Percentiles rank a stretch among this genome's conserved stretches.
These are phyloP conservation scores for Nasua narica DNA, from an alignment of 2,797 vertebrate species.

Conservation along the genomic window DNA sequence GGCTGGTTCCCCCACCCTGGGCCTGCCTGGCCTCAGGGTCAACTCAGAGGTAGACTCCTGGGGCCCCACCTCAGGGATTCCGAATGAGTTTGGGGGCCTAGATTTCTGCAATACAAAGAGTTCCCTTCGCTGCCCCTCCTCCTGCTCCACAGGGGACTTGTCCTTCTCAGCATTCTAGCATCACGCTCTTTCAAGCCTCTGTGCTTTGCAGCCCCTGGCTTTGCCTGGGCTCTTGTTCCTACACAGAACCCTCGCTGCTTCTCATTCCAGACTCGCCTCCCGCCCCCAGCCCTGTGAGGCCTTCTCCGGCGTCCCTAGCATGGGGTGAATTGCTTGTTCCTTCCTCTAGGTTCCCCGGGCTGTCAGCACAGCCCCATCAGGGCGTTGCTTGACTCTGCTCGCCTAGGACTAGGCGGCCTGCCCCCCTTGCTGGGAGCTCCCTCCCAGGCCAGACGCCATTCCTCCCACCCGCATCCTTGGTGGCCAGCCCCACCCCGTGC, in stretches of 20 bases:
- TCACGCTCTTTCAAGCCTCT: neutral
- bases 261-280: neutral
- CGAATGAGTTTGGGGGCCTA: neutral
- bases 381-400: neutral
- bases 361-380: rapidly evolving
- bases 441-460: rapidly evolving
- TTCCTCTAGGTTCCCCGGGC: neutral
- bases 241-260: neutral
- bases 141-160: neutral
- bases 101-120: neutral
- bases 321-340: neutral
- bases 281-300: neutral
- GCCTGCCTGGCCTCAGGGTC: neutral
- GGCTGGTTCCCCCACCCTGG: neutral
- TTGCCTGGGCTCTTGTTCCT: neutral
- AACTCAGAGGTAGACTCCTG: neutral
- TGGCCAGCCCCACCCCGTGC: neutral
- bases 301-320: neutral
- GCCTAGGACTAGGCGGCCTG: neutral
- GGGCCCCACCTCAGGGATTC: neutral
- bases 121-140: neutral
- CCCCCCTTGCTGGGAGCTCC: neutral
- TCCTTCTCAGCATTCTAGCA: neutral
- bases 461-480: neutral
- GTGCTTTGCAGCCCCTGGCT: neutral